A percentile compares a stretch with the other conserved stretches of the same genome.
These are phyloP conservation scores for Spondyliosoma cantharus DNA, from an alignment of 2,797 vertebrate genomes.

Conservation along the genomic window DNA sequence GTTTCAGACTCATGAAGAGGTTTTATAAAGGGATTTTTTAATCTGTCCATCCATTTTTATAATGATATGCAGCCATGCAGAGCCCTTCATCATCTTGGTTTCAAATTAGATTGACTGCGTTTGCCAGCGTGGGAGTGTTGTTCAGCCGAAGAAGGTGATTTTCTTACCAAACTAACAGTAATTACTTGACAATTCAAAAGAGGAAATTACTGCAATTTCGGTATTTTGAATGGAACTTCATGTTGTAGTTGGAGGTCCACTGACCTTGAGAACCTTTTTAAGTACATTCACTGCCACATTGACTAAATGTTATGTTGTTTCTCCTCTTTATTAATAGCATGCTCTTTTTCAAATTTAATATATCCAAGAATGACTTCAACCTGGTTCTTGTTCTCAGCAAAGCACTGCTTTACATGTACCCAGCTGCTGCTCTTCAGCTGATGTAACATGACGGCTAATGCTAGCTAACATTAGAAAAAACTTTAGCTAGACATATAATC, in stretches of 20 bases:
- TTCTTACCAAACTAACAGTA: conserved; percentile 22
- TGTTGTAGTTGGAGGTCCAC: conserved; percentile 27
- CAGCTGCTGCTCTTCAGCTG: neutral
- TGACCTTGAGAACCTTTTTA: conserved; percentile 32
- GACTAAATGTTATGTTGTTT: conserved; percentile 21
- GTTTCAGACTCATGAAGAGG: conserved; percentile 37
- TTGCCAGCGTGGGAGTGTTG: conserved; percentile 1
- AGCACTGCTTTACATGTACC: neutral
- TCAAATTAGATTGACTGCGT: conserved; percentile 57
- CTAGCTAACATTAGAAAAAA: neutral
- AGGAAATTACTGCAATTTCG: conserved; percentile 51
- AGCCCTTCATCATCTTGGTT: conserved; percentile 43
- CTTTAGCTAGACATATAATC: no score
- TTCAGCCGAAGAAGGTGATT: conserved; percentile 35
- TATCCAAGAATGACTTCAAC: neutral
- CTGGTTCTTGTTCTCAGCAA: neutral
- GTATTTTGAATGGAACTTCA: conserved; percentile 38
- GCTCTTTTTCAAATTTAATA: neutral
- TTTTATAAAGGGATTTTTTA: conserved; percentile 63
- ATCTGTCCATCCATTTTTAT: conserved; percentile 62
- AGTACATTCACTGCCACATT: conserved; percentile 28
- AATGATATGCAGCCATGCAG: conserved; percentile 62
- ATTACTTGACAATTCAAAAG: conserved; percentile 43
- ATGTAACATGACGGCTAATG: neutral
- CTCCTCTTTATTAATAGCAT: neutral